Evolutionary conservation across 2,113 vertebrate species (phyloP), one percentile per base, ranked within the genome.

Genomic region (Malurus alboscapulatus): DNA sequence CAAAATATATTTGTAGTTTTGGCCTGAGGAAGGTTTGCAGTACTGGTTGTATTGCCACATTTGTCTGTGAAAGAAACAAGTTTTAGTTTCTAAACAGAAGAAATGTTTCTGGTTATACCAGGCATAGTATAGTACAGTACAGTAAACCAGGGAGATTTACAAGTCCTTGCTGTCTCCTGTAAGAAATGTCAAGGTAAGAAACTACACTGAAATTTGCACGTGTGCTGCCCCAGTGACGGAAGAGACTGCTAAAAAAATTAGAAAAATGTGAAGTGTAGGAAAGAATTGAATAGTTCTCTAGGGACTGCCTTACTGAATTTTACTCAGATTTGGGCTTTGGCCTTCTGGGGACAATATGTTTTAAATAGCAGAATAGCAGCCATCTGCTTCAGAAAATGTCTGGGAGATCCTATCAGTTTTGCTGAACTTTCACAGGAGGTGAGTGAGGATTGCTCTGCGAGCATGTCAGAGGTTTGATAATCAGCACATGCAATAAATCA

Each of bases 401-500:
- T 73, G 59, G 19, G 61, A 87, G 86, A 95, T 92, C 1, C 0
- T 91, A 88, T 92, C 58, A 36, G 86, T 74, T 73, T 42, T 66
- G 82, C 40, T 91, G 87, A 91, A 93, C 86, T 94, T 95, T 81
- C 50, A 66, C 47, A 79, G 51, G 68, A 94, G 82, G 78, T 83
- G 87, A 77, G 71, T 40, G 78, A 87, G 40, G 77, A 90, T 84
- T 79, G 55, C 75, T 93, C 81, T 55, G n/a, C 61, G 57, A 79
- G 55, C 79, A 54, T 87, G 63, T 92, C 85, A 55, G 76, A n/a
- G 29, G 75, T 80, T 84, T 89, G 80, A 90, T 66, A 68, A 82
- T 84, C 91, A 89, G 54, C 58, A 76, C 79, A 76, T 77, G 75
- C 44, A 75, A 77, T 69, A 90, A 81, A 94, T 94, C 92, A 82